Percentiles rank a stretch among this genome's conserved stretches.
Conservation (phyloP, 2,888 invertebrate genomes). For the Napeogenes sylphis region DNA sequence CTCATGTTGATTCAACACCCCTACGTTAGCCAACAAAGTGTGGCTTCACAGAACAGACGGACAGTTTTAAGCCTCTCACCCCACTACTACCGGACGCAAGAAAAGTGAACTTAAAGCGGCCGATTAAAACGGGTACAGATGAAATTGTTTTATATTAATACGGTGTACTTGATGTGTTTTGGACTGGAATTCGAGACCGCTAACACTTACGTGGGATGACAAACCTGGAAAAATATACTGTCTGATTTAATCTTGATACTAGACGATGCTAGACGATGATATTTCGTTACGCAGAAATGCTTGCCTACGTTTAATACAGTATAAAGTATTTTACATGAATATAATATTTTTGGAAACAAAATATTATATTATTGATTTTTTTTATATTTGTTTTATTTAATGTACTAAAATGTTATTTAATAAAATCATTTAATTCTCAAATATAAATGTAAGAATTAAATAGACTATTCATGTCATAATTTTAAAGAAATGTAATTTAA, state of each 20-base stretch:
- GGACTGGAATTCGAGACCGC: constrained; percentile 37
- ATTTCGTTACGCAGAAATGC: no score
- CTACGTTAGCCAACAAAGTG: constrained; percentile 69
- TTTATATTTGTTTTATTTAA: no score
- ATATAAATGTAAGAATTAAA: background rate
- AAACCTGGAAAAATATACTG: background rate
- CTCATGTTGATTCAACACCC: constrained; percentile 68
- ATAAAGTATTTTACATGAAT: background rate
- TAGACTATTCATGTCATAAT: background rate
- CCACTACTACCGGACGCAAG: constrained; percentile 62
- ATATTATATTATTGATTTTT: no score
- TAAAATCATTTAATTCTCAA: no score
- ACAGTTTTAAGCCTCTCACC: constrained; percentile 72
- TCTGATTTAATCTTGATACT: constrained; percentile 6
- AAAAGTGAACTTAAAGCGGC: constrained; percentile 68
- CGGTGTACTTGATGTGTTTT: constrained; percentile 52
- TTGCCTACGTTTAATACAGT: no score
- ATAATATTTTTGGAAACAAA: no score
- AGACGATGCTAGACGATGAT: background rate
- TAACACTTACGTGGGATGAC: constrained; percentile 12
- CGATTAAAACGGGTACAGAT: constrained; percentile 64
- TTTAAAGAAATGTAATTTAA: background rate
- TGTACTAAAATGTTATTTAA: no score
- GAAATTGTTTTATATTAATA: constrained; percentile 60
- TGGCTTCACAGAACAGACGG: constrained; percentile 59